Evolutionary conservation across 2,797 vertebrate genomes (phyloP).

Genomic region (Chelon labrosus): DNA sequence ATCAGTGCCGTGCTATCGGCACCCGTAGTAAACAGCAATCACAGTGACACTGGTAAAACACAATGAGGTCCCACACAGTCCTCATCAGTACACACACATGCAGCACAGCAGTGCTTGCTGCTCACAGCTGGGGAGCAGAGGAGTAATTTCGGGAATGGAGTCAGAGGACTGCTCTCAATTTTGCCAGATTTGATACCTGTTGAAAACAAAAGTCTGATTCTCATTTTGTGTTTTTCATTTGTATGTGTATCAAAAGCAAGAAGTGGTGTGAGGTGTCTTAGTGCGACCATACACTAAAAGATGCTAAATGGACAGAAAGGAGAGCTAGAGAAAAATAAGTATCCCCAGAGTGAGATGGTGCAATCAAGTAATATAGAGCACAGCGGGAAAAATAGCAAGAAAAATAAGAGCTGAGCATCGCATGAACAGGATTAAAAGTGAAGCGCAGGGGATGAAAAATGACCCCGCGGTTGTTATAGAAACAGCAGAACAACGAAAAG

Average conservation of each 20-base stretch:
- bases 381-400: conserved; percentile 17
- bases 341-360: conserved; percentile 26
- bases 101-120: conserved; percentile 21
- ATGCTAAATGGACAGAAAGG: neutral
- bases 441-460: conserved; percentile 47
- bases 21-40: conserved; percentile 59
- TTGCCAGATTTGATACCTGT: conserved; percentile 11
- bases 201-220: conserved; percentile 1
- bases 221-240: conserved; percentile 9
- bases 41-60: conserved; percentile 39
- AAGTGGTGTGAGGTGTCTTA: neutral
- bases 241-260: neutral
- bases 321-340: neutral
- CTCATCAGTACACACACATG: conserved; percentile 24
- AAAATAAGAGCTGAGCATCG: conserved; percentile 33
- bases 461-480: conserved; percentile 69
- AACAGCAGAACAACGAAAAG: conserved; percentile 60
- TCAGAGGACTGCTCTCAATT: conserved; percentile 16
- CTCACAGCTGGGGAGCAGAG: conserved; percentile 35
- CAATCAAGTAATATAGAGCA: conserved; percentile 34
- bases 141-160: conserved; percentile 39
- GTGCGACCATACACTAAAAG: neutral
- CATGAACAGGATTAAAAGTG: conserved; percentile 56
- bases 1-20: conserved; percentile 44
- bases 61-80: conserved; percentile 15